Percentiles rank a stretch among this genome's conserved stretches.
phyloP scores from a whole-genome alignment of 2,113 vertebrate genomes.

The Neogale vison region DNA sequence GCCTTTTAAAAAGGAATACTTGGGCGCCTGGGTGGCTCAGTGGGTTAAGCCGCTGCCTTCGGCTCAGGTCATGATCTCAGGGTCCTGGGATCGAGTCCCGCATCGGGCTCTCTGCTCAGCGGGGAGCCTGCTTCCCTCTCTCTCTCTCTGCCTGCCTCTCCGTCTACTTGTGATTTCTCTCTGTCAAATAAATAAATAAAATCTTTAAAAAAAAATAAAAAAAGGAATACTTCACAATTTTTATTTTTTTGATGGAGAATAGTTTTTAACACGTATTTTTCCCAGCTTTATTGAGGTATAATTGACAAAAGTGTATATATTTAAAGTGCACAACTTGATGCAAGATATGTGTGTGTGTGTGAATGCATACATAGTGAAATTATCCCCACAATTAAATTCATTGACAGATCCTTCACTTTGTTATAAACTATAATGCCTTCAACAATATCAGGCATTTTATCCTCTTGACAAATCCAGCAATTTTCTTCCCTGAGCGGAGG shows the following conservation, averaged over 20 bases:
- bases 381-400: background rate
- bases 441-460: slow-evolving; percentile 11
- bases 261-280: background rate
- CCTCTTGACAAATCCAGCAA: slow-evolving; percentile 1
- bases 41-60: too few species aligned
- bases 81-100: too few species aligned
- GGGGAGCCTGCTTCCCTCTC: too few species aligned
- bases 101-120: too few species aligned
- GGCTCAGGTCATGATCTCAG: too few species aligned
- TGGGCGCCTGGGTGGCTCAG: too few species aligned
- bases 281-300: background rate
- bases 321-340: background rate
- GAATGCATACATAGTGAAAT: background rate
- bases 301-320: background rate
- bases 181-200: too few species aligned
- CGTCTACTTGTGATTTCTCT: too few species aligned
- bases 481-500: background rate
- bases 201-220: too few species aligned
- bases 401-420: background rate
- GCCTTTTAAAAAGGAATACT: background rate
- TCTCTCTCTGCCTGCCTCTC: too few species aligned
- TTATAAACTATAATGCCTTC: background rate
- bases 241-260: background rate
- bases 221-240: background rate
- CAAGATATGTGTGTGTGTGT: too few species aligned